Evolutionary conservation across 2,888 invertebrate species (phyloP).

Genomic region (Mimas tiliae): DNA sequence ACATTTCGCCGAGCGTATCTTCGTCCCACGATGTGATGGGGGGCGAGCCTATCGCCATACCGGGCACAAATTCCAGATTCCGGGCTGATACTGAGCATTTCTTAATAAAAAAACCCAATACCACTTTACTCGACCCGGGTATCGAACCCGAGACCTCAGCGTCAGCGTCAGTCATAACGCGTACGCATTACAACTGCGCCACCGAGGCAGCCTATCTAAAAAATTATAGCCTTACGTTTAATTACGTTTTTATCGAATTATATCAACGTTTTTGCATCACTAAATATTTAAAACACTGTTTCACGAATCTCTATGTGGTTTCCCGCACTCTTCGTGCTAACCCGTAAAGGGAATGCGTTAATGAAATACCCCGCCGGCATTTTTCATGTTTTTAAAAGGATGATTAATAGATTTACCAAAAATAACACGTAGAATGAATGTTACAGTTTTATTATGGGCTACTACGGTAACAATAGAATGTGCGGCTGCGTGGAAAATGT

Average conservation of each 20-base stretch:
- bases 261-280: constrained; percentile 32
- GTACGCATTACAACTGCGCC: no score
- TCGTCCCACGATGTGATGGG: no score
- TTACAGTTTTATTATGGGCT: neutral
- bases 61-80: no score
- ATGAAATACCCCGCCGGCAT: constrained; percentile 38
- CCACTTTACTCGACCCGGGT: no score
- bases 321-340: constrained; percentile 41
- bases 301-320: constrained; percentile 40
- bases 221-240: no score
- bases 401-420: constrained; percentile 16
- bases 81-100: no score
- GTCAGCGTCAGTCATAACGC: no score
- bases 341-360: constrained; percentile 42
- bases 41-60: no score
- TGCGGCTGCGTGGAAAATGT: neutral
- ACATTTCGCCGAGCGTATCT: no score
- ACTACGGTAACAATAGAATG: neutral
- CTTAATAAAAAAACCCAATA: no score
- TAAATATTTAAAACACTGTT: constrained; percentile 35
- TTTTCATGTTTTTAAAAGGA: constrained; percentile 17
- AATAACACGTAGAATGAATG: neutral
- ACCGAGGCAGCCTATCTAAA: no score
- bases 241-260: neutral
- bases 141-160: no score